A percentile compares a stretch with the other conserved stretches of the same genome.
These are phyloP conservation scores for Coelopa frigida DNA, from an alignment of 1,140 invertebrate genomes.

Conservation along the genomic window DNA sequence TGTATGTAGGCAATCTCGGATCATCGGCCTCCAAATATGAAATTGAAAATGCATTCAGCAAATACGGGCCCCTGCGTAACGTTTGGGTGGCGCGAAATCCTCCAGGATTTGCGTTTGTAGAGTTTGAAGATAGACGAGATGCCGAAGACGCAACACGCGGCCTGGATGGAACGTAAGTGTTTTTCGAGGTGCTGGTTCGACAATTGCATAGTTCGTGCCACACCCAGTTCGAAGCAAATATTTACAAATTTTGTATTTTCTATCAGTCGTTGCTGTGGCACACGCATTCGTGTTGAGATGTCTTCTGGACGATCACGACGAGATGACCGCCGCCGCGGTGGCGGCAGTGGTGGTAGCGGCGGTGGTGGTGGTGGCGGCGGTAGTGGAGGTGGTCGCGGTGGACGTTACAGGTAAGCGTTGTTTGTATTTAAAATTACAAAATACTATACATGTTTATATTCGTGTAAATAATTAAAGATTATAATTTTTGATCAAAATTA, in stretches of 20 bases:
- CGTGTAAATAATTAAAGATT: too few species aligned
- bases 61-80: conserved; percentile 91
- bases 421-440: too few species aligned
- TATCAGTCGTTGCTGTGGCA: conserved; percentile 72
- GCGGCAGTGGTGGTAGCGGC: conserved; percentile 40
- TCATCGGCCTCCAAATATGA: conserved; percentile 87
- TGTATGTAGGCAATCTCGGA: conserved; percentile 96
- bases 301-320: conserved; percentile 74
- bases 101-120: conserved; percentile 94
- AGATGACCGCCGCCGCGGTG: conserved; percentile 54
- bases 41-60: conserved; percentile 85
- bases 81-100: conserved; percentile 96
- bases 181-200: not conserved
- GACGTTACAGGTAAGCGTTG: conserved; percentile 39
- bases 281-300: conserved; percentile 79
- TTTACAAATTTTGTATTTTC: conserved; percentile 16
- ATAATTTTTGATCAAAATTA: too few species aligned
- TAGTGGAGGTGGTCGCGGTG: conserved; percentile 25
- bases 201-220: not conserved
- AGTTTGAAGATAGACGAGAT: conserved; percentile 95
- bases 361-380: conserved; percentile 21
- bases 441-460: too few species aligned
- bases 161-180: conserved; percentile 85
- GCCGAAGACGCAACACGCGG: conserved; percentile 95
- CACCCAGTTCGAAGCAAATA: not conserved